Conservation (phyloP, 2,797 vertebrate species). For the Enteromius argenteus region DNA sequence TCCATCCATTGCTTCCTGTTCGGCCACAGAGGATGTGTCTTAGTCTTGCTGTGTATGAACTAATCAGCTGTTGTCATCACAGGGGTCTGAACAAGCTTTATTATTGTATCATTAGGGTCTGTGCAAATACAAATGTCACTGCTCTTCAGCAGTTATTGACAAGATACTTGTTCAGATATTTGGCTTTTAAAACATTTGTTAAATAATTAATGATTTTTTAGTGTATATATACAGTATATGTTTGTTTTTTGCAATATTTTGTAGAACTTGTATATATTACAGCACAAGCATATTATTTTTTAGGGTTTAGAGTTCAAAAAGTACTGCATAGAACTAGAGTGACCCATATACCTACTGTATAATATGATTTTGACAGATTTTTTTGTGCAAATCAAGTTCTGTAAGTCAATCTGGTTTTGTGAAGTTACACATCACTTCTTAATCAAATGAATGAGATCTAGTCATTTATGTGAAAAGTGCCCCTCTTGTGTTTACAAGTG, state of each 20-base stretch:
- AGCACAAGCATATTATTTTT: background rate
- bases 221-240: background rate
- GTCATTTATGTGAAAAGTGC: constrained; percentile 42
- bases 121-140: background rate
- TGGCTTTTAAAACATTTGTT: background rate
- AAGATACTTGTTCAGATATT: background rate
- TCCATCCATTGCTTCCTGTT: constrained; percentile 33
- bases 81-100: constrained; percentile 1
- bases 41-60: constrained; percentile 33
- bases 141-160: background rate
- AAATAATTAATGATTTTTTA: background rate
- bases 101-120: background rate
- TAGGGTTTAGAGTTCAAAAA: background rate
- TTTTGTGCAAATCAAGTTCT: background rate
- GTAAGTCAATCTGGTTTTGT: background rate
- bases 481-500: constrained; percentile 58
- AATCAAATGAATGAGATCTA: background rate
- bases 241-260: background rate
- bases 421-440: background rate
- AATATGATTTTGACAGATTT: background rate
- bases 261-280: background rate
- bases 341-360: background rate
- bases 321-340: background rate
- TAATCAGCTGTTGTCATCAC: background rate
- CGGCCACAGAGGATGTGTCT: background rate